These are phyloP conservation scores for Vulpes vulpes DNA, from an alignment of 2,113 vertebrate species.

Conservation along the genomic window DNA sequence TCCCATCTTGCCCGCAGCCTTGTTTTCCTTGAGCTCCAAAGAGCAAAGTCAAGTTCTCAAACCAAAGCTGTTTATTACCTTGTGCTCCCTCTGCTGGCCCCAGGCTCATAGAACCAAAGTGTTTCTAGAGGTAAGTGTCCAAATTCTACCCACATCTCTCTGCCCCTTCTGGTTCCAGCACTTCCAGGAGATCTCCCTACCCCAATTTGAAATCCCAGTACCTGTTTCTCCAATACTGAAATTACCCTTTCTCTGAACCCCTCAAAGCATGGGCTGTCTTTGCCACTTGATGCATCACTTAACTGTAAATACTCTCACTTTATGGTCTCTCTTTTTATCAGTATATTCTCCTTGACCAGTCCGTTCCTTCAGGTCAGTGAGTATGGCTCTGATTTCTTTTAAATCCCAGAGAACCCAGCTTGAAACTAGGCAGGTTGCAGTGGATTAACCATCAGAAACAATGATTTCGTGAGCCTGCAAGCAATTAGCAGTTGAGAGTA, in stretches of 20 bases:
- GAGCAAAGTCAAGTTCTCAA: conserved; percentile 37
- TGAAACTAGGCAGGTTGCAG: neutral
- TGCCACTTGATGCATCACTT: neutral
- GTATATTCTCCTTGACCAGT: neutral
- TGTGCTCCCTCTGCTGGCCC: conserved; percentile 79
- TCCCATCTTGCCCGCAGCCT: neutral
- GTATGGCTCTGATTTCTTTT: neutral
- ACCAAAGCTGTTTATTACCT: conserved; percentile 68
- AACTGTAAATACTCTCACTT: neutral
- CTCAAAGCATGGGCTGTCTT: neutral
- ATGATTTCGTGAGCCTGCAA: conserved; percentile 25
- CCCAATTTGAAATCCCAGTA: neutral
- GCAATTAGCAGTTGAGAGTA: conserved; percentile 19
- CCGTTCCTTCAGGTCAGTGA: neutral
- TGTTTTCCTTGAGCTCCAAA: neutral
- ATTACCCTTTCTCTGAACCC: neutral
- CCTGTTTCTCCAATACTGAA: neutral
- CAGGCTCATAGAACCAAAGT: conserved; percentile 59
- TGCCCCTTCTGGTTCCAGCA: neutral
- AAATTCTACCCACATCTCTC: neutral
- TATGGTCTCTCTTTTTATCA: neutral
- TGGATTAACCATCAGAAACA: neutral
- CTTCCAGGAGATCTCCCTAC: too few relatives aligned
- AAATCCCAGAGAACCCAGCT: neutral
- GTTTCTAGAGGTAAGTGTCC: conserved; percentile 61